Percentiles rank a stretch among this genome's conserved stretches.
Conservation (phyloP, 2,888 invertebrate genomes). For the Tenthredo scrophulariae region DNA sequence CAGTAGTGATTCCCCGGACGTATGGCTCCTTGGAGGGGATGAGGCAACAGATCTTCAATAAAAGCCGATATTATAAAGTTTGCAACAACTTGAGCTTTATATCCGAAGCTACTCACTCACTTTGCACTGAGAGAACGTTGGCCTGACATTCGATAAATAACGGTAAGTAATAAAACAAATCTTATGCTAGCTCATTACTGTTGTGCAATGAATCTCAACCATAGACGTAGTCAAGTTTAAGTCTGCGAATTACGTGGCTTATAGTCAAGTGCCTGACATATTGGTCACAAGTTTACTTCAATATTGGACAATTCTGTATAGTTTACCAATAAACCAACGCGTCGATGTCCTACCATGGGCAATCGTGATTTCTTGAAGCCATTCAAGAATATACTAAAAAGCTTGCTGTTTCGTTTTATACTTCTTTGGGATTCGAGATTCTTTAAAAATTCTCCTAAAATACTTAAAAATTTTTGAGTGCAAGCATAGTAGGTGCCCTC, state of each 20-base stretch:
- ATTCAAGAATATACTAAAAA: neutral
- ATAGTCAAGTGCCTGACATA: too few relatives aligned
- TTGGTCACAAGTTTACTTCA: too few relatives aligned
- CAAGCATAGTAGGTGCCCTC: neutral
- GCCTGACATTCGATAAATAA: neutral
- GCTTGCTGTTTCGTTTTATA: neutral
- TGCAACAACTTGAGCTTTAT: neutral
- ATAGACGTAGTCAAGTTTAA: neutral
- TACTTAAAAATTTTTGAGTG: neutral
- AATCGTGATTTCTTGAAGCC: too few relatives aligned
- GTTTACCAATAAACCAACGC: too few relatives aligned
- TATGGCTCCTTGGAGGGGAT: neutral
- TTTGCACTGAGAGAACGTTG: neutral
- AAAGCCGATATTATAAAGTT: neutral
- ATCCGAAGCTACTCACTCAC: neutral
- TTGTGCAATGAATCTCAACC: neutral
- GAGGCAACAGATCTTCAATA: neutral
- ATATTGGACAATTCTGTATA: too few relatives aligned
- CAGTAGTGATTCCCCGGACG: slow-evolving; percentile 9
- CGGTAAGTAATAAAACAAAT: slow-evolving; percentile 2
- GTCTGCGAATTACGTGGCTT: neutral
- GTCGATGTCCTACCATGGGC: too few relatives aligned
- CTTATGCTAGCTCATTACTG: neutral
- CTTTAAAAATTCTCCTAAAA: neutral
- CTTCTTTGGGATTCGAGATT: neutral